phyloP scores from a whole-genome alignment of 2,113 vertebrate genomes.

The Mormyrus lacerda region DNA sequence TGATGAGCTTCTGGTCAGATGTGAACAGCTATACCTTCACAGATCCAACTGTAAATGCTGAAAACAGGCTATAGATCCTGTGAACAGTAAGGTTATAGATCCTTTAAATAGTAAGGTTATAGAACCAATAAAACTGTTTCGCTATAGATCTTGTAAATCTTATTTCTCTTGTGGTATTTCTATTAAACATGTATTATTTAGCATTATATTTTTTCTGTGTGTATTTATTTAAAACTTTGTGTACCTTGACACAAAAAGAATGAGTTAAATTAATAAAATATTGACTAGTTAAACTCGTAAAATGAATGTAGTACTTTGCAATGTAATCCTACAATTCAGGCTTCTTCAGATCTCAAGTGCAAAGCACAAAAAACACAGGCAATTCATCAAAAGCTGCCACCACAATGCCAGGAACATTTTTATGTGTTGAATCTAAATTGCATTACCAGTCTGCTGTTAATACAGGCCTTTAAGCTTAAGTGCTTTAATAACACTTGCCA shows the following conservation, averaged over 20 bases:
- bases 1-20: neutral
- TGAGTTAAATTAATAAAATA: neutral
- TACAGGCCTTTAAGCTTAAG: neutral
- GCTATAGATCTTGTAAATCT: neutral
- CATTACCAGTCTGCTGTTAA: neutral
- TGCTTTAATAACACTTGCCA: conserved; percentile 10
- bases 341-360: neutral
- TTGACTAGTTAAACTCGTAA: neutral
- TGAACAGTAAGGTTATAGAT: too few species aligned
- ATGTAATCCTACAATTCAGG: neutral
- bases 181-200: neutral
- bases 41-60: neutral
- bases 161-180: neutral
- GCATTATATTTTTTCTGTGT: neutral
- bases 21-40: neutral
- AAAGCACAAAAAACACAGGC: neutral
- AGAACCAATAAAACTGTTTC: neutral
- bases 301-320: neutral
- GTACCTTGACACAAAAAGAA: neutral
- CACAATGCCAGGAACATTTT: neutral
- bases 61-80: neutral
- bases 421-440: conserved; percentile 8
- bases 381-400: neutral
- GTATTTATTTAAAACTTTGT: neutral
- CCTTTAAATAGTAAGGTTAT: neutral